Percentiles rank a stretch among this genome's conserved stretches.
These are phyloP conservation scores for Amphiura filiformis DNA, from an alignment of 35 echinoderm and acorn worm species.

Conservation along the genomic window DNA sequence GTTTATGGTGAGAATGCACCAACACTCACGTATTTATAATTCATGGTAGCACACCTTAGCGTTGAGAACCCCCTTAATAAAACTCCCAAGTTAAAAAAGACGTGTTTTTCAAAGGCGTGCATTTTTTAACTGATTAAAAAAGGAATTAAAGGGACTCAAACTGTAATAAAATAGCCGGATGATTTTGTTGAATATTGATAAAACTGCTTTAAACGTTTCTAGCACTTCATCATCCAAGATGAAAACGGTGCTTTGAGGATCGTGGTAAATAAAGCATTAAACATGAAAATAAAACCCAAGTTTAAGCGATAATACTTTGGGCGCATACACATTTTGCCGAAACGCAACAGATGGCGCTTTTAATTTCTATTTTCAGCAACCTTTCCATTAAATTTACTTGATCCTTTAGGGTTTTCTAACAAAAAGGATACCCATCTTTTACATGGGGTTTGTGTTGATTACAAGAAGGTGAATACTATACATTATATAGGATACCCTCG, in stretches of 20 bases:
- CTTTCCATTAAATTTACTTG: background rate
- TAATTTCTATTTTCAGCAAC: background rate
- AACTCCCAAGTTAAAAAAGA: too few relatives aligned
- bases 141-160: too few relatives aligned
- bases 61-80: too few relatives aligned
- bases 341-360: background rate
- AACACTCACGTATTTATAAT: background rate
- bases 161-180: background rate
- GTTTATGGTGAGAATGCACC: background rate
- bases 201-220: background rate
- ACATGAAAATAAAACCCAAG: background rate
- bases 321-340: background rate
- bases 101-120: too few relatives aligned
- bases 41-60: background rate
- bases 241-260: too few relatives aligned
- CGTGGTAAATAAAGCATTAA: too few relatives aligned
- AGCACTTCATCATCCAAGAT: background rate
- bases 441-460: too few relatives aligned
- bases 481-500: background rate
- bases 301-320: background rate
- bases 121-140: too few relatives aligned
- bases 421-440: background rate
- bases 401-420: background rate
- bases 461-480: too few relatives aligned
- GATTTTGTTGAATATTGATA: background rate